These are phyloP conservation scores for Phasianus colchicus DNA, from an alignment of 2,113 vertebrate species.

Conservation along the genomic window DNA sequence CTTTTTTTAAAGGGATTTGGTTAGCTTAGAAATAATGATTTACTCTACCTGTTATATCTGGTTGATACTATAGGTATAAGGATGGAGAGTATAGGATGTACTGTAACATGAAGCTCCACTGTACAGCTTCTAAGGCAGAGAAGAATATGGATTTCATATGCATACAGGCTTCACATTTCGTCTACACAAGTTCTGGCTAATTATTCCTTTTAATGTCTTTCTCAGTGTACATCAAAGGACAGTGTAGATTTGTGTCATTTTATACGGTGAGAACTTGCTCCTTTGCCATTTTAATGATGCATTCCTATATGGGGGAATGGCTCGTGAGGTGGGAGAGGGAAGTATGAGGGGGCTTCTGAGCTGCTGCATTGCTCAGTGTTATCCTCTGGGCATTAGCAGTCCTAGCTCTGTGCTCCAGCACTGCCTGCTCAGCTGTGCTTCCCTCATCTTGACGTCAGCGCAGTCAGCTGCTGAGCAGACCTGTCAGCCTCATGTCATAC, in stretches of 20 bases:
- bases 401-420: not conserved
- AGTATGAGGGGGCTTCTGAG: not conserved
- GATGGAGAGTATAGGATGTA: not conserved
- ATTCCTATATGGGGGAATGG: not conserved
- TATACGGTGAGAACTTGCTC: not conserved
- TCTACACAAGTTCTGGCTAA: not conserved
- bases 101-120: not conserved
- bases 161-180: not conserved
- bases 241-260: not conserved
- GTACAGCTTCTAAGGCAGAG: not conserved
- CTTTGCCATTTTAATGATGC: not conserved
- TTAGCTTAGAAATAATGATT: not conserved
- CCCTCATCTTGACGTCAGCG: not conserved
- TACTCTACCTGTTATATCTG: not conserved
- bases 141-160: not conserved
- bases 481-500: not conserved
- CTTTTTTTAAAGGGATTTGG: not conserved
- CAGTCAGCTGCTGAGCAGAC: constrained; percentile 45
- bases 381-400: not conserved
- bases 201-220: not conserved
- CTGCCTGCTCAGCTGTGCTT: not conserved
- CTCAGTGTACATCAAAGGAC: not conserved
- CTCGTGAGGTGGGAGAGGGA: fast-evolving
- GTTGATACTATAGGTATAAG: too few species aligned
- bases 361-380: fast-evolving